Conservation (phyloP, 2,888 invertebrate genomes). For the Sarcophaga caerulescens region DNA sequence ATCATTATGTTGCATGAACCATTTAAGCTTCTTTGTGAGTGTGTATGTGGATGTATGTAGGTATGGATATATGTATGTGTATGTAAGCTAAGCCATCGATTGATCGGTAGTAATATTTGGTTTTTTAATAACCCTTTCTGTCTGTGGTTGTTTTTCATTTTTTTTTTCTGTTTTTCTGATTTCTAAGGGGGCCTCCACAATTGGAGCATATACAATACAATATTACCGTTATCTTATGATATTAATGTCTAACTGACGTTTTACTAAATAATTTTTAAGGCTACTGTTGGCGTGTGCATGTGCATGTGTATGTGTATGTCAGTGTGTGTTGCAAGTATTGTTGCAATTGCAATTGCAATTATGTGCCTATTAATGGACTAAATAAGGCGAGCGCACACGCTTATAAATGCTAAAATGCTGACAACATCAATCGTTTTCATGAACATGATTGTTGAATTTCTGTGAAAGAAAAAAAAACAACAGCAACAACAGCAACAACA, state of each 20-base stretch:
- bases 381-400: constrained; percentile 69
- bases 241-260: constrained; percentile 77
- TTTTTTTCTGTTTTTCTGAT: too few species aligned
- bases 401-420: constrained; percentile 69
- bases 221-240: constrained; percentile 70
- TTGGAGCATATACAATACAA: constrained; percentile 42
- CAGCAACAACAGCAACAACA: background rate
- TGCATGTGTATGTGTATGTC: constrained; percentile 1
- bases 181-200: constrained; percentile 39
- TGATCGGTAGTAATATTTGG: constrained; percentile 47
- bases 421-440: constrained; percentile 70
- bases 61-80: too few species aligned
- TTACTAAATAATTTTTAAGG: constrained; percentile 61
- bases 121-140: constrained; percentile 51
- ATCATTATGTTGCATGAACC: background rate
- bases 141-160: too few species aligned
- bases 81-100: background rate
- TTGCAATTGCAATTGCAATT: constrained; percentile 70
- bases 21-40: background rate
- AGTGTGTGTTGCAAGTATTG: constrained; percentile 51
- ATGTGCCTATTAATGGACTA: constrained; percentile 71
- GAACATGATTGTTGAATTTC: constrained; percentile 68
- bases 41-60: too few species aligned
- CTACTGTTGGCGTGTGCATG: constrained; percentile 57
- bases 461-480: background rate